Base-by-base conservation (phyloP, 2,113 vertebrate species). In the Xenopus laevis region DNA sequence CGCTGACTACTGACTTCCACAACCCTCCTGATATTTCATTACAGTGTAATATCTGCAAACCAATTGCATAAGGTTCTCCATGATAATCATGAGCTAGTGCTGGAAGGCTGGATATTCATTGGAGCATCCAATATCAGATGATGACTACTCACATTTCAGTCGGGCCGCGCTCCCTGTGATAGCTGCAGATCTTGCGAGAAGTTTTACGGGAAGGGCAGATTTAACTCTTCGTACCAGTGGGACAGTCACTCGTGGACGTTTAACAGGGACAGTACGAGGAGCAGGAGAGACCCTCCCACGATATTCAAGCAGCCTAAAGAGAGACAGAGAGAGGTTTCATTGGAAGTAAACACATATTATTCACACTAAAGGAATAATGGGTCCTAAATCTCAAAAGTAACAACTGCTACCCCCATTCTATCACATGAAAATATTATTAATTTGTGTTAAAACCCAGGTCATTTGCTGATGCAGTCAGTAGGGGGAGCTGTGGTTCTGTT, bases 221-320 rank as follows among this genome's bases (percentile, higher is more conserved):
- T 95, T 95, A 79, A 95, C 92, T 3, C 94, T 90, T n/a, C 94
- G 89, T 11, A 96, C 93, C 6, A 96, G 85, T 0, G 96, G 95
- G 16, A 96, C 84, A 2, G 92, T 89, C 81, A 94, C 89, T 20
- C 94, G 88, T 0, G 93, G 92, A 61, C 94, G 90, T 83, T 97
- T 96, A 79, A 94, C 89, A 0, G 95, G 94, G 30, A 94, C 91
- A 55, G 90, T 90, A 44, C 93, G 88, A 47, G 95, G 94, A 59
- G 89, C 88, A 0, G 92, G 92, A 0, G 95, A 96, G 40, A 95
- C 91, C 45, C 93, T 84, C 70, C 94, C 91, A 44, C 91, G 86
- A 77, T 92, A 95, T 79, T 97, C 94, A 1, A 96, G 95, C 79
- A 97, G 90, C 89, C 95, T 98, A 59, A 0, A 1, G 7, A 15